Base-by-base conservation (phyloP, 1,140 invertebrate genomes). In the Hestina assimilis region DNA sequence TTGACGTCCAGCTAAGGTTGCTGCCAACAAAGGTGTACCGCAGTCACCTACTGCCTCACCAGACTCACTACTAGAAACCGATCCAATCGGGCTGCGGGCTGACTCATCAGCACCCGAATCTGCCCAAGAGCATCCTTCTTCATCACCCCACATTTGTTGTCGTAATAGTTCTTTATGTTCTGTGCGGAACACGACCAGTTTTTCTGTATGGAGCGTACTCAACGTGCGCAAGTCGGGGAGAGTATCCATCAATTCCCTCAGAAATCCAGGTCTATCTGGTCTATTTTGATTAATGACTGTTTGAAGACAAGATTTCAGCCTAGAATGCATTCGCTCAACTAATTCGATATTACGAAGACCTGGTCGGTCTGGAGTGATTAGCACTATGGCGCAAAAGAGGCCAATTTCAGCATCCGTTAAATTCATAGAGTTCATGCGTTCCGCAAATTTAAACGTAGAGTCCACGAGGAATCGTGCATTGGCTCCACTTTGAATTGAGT, bases 371-470 rank as follows among this genome's bases (percentile, higher is more conserved):
- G 96, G 92, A 15, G 97, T 95, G 65, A 99, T 97, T 54, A 99
- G 93, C 0, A 99, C 96, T 38, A 98, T 94, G 51, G 97, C 96
- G 89, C 96, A 98, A 89, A 99, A 98, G 0, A 99, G 90, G 20
- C 96, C 97, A 50, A 99, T 92, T 81, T 99, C 97, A 21, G 95
- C 94, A 79, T 99, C 98, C 7, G 95, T 95, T 45, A 99, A 89
- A 74, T 94, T 92, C 76, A 99, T 92, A 4, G 93, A 92, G 80
- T 98, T 98, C 82, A 99, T 94, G 63, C 96, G 92, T 75, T 98
- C 97, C 29, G 97, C 96, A 87, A 99, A 98, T 74, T 99, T 98
- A 83, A 99, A 98, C 90, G 98, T 99, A 57, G 96, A 98, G 75
- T 98, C 96, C 87, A 98, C 95, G 20, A 99, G 92, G 80, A 98